These are phyloP conservation scores for Meiosimyza decipiens DNA, from an alignment of 2,888 invertebrate genomes.

Conservation along the genomic window DNA sequence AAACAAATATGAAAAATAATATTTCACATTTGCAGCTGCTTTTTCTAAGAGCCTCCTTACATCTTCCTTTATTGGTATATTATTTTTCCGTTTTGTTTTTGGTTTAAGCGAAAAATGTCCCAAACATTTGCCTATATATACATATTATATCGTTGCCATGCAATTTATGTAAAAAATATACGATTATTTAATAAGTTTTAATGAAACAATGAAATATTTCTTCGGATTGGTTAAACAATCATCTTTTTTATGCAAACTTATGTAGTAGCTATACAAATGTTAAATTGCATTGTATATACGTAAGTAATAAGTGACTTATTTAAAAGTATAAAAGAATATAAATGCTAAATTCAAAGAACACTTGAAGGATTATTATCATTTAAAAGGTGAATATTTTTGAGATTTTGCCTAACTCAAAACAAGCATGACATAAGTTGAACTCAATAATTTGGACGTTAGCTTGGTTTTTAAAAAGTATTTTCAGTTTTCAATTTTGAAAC, in stretches of 20 bases:
- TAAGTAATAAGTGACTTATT: slow-evolving; percentile 6
- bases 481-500: no score
- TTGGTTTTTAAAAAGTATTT: no score
- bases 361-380: no score
- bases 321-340: slow-evolving; percentile 24
- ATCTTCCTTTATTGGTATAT: neutral
- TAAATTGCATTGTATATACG: neutral
- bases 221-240: slow-evolving; percentile 37
- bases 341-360: neutral
- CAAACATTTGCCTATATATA: neutral
- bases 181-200: slow-evolving; percentile 20
- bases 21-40: slow-evolving; percentile 4
- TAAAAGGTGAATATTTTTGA: no score
- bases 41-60: neutral
- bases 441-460: no score
- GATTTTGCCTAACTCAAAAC: no score
- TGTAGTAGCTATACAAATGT: no score
- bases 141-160: slow-evolving; percentile 37
- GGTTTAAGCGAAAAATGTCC: slow-evolving; percentile 3
- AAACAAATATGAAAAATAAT: slow-evolving; percentile 29
- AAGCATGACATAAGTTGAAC: no score
- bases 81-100: no score
- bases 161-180: slow-evolving; percentile 26
- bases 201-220: slow-evolving; percentile 28
- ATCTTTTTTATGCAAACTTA: neutral